Conservation (phyloP, 2,113 vertebrate species). For the Fulica atra region DNA sequence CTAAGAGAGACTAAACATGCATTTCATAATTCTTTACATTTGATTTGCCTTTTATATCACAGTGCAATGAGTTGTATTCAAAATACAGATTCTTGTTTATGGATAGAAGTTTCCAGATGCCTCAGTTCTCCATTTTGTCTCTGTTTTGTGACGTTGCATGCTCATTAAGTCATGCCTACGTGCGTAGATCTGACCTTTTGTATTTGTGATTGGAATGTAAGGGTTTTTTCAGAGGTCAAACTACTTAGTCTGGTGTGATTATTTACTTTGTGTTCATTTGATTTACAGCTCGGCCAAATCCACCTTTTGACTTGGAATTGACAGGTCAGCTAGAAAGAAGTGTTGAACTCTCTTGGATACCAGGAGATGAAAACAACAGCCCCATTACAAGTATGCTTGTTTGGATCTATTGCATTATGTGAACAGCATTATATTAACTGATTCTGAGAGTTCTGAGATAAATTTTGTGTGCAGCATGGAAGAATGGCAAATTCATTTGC, state of each 20-base stretch:
- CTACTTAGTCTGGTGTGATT: background rate
- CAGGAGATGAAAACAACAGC: slow-evolving; percentile 93
- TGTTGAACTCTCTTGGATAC: slow-evolving; percentile 90
- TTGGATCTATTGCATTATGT: background rate
- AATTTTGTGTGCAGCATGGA: background rate
- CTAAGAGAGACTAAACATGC: slow-evolving; percentile 3
- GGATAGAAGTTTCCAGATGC: background rate
- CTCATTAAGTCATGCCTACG: background rate
- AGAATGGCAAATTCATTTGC: background rate
- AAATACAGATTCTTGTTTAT: background rate
- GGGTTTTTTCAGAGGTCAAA: background rate
- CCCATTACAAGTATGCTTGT: slow-evolving; percentile 86
- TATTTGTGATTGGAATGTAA: background rate
- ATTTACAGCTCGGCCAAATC: slow-evolving; percentile 87
- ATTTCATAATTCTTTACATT: background rate
- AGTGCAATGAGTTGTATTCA: background rate
- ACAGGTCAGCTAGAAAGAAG: slow-evolving; percentile 88
- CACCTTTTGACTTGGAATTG: slow-evolving; percentile 93
- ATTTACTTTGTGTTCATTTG: slow-evolving; percentile 47
- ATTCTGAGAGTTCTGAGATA: background rate
- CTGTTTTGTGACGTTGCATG: slow-evolving; percentile 68
- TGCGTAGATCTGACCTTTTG: background rate
- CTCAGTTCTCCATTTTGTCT: slow-evolving; percentile 18
- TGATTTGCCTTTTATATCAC: background rate
- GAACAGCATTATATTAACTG: background rate